phyloP scores from a whole-genome alignment of 2,113 vertebrate genomes.

The Antidorcas marsupialis region DNA sequence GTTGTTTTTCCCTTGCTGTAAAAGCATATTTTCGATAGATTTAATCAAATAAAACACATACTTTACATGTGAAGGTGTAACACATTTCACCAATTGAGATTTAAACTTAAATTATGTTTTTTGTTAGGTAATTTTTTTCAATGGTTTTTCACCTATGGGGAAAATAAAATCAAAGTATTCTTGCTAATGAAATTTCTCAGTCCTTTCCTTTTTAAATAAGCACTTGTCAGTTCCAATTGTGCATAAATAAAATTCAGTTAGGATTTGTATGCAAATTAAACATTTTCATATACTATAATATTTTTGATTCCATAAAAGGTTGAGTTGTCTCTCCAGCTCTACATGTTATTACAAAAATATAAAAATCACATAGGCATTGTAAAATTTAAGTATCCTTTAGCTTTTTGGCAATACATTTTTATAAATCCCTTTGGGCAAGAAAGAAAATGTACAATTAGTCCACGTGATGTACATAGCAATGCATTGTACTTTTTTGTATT shows the following conservation, averaged over 20 bases:
- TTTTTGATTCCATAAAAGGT: conserved; percentile 3
- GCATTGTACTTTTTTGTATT: not conserved
- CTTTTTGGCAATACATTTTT: not conserved
- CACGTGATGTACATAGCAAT: not conserved
- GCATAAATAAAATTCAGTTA: not conserved
- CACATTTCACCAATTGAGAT: not conserved
- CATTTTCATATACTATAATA: not conserved
- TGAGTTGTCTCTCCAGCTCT: not conserved
- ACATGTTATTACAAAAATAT: not conserved
- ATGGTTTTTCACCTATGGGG: not conserved
- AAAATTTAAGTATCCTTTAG: not conserved
- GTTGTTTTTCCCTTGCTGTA: no score
- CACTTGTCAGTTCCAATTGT: not conserved
- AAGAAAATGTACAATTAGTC: not conserved
- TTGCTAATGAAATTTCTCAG: not conserved
- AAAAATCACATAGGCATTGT: not conserved
- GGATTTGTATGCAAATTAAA: not conserved
- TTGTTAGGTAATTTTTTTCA: not conserved
- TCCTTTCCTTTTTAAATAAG: not conserved
- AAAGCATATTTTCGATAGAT: not conserved
- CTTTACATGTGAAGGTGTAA: not conserved
- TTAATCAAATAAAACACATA: not conserved
- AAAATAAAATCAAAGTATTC: not conserved
- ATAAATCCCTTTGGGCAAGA: not conserved
- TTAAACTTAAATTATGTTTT: not conserved